phyloP scores from a whole-genome alignment of 2,113 vertebrate species.

The Cervus canadensis region DNA sequence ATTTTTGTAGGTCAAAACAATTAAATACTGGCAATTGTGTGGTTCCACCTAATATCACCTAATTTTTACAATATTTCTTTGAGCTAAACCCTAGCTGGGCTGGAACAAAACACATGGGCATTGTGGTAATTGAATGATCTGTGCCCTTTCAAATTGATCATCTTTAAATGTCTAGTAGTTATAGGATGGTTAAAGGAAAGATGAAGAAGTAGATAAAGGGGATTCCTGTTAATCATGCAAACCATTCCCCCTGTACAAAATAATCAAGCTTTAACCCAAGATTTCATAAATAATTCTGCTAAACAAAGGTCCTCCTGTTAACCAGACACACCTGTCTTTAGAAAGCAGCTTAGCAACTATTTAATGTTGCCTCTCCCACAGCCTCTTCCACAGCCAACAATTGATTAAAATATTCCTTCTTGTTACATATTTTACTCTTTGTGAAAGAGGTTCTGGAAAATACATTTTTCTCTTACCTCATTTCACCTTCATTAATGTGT shows the following conservation, averaged over 20 bases:
- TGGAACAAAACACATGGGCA: not conserved
- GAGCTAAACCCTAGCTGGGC: not conserved
- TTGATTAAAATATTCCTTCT: not conserved
- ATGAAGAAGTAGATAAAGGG: not conserved
- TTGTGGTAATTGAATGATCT: not conserved
- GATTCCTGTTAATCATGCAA: not conserved
- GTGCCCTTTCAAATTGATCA: not conserved
- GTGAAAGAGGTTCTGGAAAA: not conserved
- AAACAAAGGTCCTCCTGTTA: constrained; percentile 37
- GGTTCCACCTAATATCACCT: not conserved
- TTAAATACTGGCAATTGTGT: not conserved
- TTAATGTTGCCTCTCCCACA: not conserved
- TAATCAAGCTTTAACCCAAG: not conserved
- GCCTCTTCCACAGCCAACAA: not conserved
- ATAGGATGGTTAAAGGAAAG: not conserved
- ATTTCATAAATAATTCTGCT: constrained; percentile 19
- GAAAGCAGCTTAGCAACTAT: not conserved
- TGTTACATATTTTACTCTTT: not conserved
- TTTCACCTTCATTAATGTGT: not conserved
- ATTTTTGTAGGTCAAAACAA: not conserved
- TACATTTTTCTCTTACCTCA: not conserved
- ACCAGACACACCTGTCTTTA: not conserved
- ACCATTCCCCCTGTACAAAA: not conserved
- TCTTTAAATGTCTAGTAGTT: not conserved
- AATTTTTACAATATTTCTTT: not conserved